Evolutionary conservation across 2,888 invertebrate species (phyloP), one percentile per base, ranked within the genome.

Genomic region (Endomychus coccineus): DNA sequence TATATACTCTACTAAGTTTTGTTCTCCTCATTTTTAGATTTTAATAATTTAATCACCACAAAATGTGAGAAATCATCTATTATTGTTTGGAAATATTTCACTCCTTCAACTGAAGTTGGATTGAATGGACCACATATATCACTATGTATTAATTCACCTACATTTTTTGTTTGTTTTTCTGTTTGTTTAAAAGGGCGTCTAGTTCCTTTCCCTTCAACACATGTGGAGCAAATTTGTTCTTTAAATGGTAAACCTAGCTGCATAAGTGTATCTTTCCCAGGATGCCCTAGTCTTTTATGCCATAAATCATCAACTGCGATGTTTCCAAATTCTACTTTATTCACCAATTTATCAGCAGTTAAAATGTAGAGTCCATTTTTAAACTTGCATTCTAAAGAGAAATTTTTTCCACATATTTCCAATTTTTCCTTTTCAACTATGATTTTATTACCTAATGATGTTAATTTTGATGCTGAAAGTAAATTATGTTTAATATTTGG

Each of bases 281-380:
- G 17, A 42, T 44, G 42, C 9, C 39, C 37, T 24, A 44, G 21
- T 28, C 37, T 36, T 36, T 32, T 34, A 24, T 44, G 40, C 41
- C 42, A 44, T 4, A 39, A 10, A 31, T 39, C 27, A 34, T 21
- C 29, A n/a, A n/a, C n/a, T 23, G 30, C 37, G 13, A 38, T 31
- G n/a, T 15, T 41, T 3, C 16, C 34, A 39, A 17, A 25, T 36
- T 31, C 30, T 12, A n/a, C 14, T 6, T 27, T 31, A 15, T 27
- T 34, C 24, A 27, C n/a, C n/a, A n/a, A n/a, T n/a, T 23, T 23
- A 19, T 36, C 36, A 32, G 33, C 33, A 11, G 16, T 33, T 14
- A 33, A 28, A 27, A 33, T 33, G 33, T 31, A 28, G 21, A 38
- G 16, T 13, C 33, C 27, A 23, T 33, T 28, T n/a, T 12, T 6